Conservation (phyloP, 2,888 invertebrate species). For the Watsonalla cultraria region DNA sequence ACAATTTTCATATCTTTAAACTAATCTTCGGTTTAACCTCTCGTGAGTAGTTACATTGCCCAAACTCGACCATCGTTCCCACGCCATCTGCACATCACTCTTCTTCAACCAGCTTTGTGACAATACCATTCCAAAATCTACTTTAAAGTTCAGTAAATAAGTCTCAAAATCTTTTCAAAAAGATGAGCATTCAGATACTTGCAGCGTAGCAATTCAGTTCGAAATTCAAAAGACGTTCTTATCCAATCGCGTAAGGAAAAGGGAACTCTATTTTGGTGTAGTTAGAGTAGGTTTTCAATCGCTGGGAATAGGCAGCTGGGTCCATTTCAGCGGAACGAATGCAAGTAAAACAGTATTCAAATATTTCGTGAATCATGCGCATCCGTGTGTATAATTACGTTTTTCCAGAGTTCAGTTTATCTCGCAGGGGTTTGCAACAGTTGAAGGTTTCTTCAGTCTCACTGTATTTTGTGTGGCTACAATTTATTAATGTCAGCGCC, state of each 20-base stretch:
- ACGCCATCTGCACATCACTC: conserved; percentile 64
- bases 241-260: conserved; percentile 10
- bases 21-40: conserved; percentile 54
- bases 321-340: conserved; percentile 42
- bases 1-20: conserved; percentile 42
- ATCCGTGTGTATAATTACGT: conserved; percentile 66
- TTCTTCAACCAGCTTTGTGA: conserved; percentile 32
- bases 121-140: conserved; percentile 22
- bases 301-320: conserved; percentile 20
- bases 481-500: too few relatives aligned
- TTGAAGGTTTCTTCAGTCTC: not conserved
- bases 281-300: conserved; percentile 18
- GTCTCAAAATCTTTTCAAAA: conserved; percentile 19
- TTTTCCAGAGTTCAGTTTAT: conserved; percentile 53
- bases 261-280: conserved; percentile 4
- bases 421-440: conserved; percentile 45
- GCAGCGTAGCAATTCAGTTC: conserved; percentile 37
- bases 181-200: conserved; percentile 36
- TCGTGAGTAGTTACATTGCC: conserved; percentile 49
- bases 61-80: conserved; percentile 62
- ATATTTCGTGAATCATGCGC: conserved; percentile 68
- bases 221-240: conserved; percentile 37
- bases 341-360: conserved; percentile 55
- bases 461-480: too few relatives aligned
- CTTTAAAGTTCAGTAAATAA: conserved; percentile 17